Base-by-base conservation (phyloP, 2,797 vertebrate species). In the Sphenodon punctatus region DNA sequence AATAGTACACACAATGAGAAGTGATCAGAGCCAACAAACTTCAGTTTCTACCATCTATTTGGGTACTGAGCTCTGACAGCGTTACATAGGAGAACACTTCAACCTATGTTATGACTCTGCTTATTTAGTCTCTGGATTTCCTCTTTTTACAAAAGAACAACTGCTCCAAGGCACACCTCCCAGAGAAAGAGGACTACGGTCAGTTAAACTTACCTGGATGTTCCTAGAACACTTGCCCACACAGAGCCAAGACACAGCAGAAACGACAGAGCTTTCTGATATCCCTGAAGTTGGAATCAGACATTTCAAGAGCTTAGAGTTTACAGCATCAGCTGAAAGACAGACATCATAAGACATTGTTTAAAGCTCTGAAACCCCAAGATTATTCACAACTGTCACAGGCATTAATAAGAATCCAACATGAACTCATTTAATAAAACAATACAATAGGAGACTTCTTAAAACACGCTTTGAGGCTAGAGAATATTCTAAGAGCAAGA, bases 171-270 rank as follows among this genome's bases (percentile, higher is more conserved):
- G 43, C 5, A 23, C 2, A 49, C 53, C 59, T 34, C 36, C n/a
- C 38, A 36, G 82, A 48, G 71, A 82, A 43, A 27, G 73, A 2
- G 4, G 60, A 39, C 41, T 36, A 12, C 30, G 63, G 20, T 15
- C 61, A 79, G 69, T n/a, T 75, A 60, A 60, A 85, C 82, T 95
- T 96, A 99, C 98, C 97, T 98, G 97, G 56, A 93, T 90, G 71
- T 61, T 95, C 71, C 85, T 45, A 63, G 97, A 94, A 88, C 97
- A 96, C 93, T 97, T 98, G 49, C 93, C 84, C 10, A 96, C 94
- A 84, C 96, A 97, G 34, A 99, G 90, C 97, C 95, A 97, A 70
- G 97, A 97, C 17, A 99, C 88, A 1, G 97, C 96, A 86, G 95
- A 94, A 83, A 98, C 93, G 49, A 99, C 93, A 34, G 96, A 96